Conservation (phyloP, 2,888 invertebrate genomes). For the Pocota personata region DNA sequence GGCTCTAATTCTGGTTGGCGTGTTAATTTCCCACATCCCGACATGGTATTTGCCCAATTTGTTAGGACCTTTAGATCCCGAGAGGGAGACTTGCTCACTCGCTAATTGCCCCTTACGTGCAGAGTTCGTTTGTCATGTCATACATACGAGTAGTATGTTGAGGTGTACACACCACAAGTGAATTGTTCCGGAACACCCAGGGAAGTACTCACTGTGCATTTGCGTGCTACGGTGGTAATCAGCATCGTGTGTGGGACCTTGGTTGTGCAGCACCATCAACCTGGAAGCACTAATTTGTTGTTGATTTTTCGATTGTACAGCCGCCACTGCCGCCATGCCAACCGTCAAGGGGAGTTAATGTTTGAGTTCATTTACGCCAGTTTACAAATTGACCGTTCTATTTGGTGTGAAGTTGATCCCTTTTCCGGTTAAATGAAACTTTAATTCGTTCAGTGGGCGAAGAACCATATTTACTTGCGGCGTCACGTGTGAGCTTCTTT, state of each 20-base stretch:
- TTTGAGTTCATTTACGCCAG: conserved; percentile 38
- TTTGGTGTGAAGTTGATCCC: conserved; percentile 24
- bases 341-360: conserved; percentile 11
- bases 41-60: conserved; percentile 55
- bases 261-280: neutral
- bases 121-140: conserved; percentile 45
- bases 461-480: neutral
- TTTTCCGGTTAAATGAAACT: conserved; percentile 14
- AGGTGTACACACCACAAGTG: conserved; percentile 27
- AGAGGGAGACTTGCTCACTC: conserved; percentile 7
- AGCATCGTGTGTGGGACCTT: conserved; percentile 64
- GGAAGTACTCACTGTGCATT: neutral
- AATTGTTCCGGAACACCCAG: conserved; percentile 62
- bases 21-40: conserved; percentile 70
- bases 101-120: conserved; percentile 54
- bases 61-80: conserved; percentile 41
- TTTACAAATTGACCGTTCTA: conserved; percentile 52
- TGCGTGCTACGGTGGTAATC: conserved; percentile 39
- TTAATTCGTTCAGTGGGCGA: conserved; percentile 6
- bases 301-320: conserved; percentile 20
- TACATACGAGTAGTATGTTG: too few relatives aligned
- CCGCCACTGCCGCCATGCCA: neutral
- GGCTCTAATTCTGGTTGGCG: conserved; percentile 55
- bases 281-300: conserved; percentile 37
- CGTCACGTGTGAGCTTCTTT: neutral